These are phyloP conservation scores for Cebidichthys violaceus DNA, from an alignment of 2,113 vertebrate species.

Conservation along the genomic window DNA sequence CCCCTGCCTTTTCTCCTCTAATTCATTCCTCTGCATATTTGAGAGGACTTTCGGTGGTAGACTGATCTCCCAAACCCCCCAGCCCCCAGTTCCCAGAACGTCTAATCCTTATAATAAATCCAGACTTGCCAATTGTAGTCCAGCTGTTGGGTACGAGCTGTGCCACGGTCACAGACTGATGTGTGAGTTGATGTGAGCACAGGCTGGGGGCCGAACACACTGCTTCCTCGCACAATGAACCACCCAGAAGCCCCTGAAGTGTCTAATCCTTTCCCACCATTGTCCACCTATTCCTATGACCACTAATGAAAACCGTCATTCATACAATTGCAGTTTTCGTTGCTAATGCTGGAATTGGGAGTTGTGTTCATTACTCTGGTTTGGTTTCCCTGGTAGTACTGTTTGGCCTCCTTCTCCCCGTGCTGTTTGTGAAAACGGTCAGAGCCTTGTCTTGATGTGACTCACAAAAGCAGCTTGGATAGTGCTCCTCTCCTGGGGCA, in stretches of 20 bases:
- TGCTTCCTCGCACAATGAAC: slow-evolving; percentile 45
- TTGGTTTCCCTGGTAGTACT: slow-evolving; percentile 41
- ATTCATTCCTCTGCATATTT: neutral
- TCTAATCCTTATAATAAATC: slow-evolving; percentile 51
- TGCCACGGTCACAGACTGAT: slow-evolving; percentile 53
- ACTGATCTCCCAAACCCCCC: slow-evolving; percentile 1
- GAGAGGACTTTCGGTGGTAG: neutral
- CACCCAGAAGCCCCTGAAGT: slow-evolving; percentile 44
- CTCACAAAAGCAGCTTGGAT: slow-evolving; percentile 63
- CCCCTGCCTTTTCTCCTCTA: neutral
- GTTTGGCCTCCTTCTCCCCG: slow-evolving; percentile 28
- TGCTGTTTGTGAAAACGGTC: too few species aligned
- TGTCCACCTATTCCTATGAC: slow-evolving; percentile 36
- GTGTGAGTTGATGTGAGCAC: slow-evolving; percentile 66
- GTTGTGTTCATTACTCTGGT: slow-evolving; percentile 22
- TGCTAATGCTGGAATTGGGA: neutral
- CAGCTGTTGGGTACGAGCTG: slow-evolving; percentile 46
- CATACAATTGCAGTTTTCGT: slow-evolving; percentile 26
- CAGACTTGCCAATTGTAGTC: slow-evolving; percentile 33
- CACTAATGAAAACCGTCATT: slow-evolving; percentile 29
- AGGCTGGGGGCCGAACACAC: slow-evolving; percentile 33
- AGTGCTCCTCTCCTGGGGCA: slow-evolving; percentile 29
- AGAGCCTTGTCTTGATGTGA: slow-evolving; percentile 30
- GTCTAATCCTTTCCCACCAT: slow-evolving; percentile 66
- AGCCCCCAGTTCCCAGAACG: slow-evolving; percentile 17